Base-by-base conservation (phyloP, 2,888 invertebrate species). In the Stomorhina lunata region DNA sequence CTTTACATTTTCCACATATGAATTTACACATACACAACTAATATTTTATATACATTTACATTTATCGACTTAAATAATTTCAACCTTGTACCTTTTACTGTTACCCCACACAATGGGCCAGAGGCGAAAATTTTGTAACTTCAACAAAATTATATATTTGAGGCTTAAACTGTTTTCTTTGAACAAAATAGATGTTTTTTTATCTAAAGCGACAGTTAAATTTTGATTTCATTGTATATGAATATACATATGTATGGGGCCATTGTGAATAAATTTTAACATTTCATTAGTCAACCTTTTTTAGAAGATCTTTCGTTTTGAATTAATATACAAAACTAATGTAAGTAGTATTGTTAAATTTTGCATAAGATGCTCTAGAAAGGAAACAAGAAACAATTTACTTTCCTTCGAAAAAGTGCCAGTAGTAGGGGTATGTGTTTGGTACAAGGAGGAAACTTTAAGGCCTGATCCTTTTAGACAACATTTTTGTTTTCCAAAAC, bases 61-160 rank as follows among this genome's bases (percentile, higher is more conserved):
- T 9, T 71, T 29, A 55, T 48, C 34, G 27, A 20, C 22, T 29
- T 20, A 37, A n/a, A 15, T n/a, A n/a, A n/a, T n/a, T n/a, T n/a
- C 45, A 77, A 71, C 55, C 65, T 65, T 75, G 73, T 75, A 63
- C 40, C 29, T 65, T 65, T 3, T 9, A 37, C 25, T 32, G 7
- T 50, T 65, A 20, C 55, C 29, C 29, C 43, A 29, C 53, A 73
- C 63, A 32, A 32, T 63, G 73, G 63, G 32, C 4, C 10, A 15
- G 17, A 12, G 12, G 7, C 15, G 3, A n/a, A 32, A 22, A 0
- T 57, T 29, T 32, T 55, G 2, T n/a, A 25, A 15, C 1, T 25
- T 12, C 20, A 4, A 7, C 22, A n/a, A 37, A 50, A 48, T 15
- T 22, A 29, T 9, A 40, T n/a, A n/a, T n/a, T n/a, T n/a, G n/a